Evolutionary conservation across 2,113 vertebrate species (phyloP).

Genomic region (Jaculus jaculus): DNA sequence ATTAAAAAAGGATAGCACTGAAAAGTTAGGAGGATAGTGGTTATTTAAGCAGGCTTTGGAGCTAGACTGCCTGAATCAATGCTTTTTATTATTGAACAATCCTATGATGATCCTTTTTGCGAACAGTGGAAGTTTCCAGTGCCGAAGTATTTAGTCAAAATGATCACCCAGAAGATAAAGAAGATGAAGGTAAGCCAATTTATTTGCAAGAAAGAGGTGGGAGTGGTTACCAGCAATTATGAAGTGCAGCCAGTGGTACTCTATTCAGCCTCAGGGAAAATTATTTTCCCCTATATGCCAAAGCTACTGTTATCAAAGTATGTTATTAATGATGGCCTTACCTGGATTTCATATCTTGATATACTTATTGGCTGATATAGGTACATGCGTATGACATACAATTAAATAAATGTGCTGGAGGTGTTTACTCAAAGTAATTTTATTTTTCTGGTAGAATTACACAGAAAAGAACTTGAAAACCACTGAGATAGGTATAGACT

Average conservation of each 20-base stretch:
- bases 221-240: not conserved
- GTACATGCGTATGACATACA: not conserved
- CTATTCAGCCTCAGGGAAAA: not conserved
- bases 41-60: not conserved
- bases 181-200: not conserved
- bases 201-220: not conserved
- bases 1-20: not conserved
- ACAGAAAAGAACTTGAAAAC: not conserved
- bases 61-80: not conserved
- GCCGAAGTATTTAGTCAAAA: not conserved
- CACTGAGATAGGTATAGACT: not conserved
- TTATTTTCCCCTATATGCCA: not conserved
- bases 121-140: not conserved
- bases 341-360: not conserved
- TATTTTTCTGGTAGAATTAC: not conserved
- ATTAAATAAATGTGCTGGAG: not conserved
- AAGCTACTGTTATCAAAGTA: not conserved
- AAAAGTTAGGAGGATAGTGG: not conserved
- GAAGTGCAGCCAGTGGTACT: not conserved
- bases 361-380: not conserved
- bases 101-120: not conserved
- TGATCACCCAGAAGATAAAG: not conserved
- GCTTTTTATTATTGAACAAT: not conserved
- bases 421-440: not conserved
- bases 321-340: not conserved